Base-by-base conservation (phyloP, 2,113 vertebrate genomes). In the Bos javanicus region DNA sequence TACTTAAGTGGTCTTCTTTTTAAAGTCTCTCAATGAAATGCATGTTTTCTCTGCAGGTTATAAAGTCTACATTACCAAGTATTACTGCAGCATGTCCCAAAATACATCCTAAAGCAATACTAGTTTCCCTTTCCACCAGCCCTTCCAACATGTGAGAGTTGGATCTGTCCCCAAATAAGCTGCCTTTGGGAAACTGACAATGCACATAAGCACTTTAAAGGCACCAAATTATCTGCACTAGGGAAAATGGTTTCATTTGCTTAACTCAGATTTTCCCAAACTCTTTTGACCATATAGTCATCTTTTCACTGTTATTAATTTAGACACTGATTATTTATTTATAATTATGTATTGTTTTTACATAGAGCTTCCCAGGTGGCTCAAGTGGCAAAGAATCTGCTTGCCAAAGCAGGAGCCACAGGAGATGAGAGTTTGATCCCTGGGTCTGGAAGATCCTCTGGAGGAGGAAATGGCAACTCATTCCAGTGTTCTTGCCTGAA, bases 201-300 rank as follows among this genome's bases (percentile, higher is more conserved):
- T 52, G 28, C 10, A 83, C 10, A 33, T n/a, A 92, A 50, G 23
- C 28, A 97, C 91, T 93, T 83, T 13, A 87, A 97, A 97, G n/a
- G 14, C 15, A 71, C 26, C 62, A 90, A 89, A 50, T 87, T 30
- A 96, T 23, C 26, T 88, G 46, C 39, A 78, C 36, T 96, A 80
- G 86, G 94, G 59, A 48, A 96, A 76, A 62, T 12, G 11, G 1
- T 83, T 92, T 95, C 28, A 80, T 28, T 90, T 87, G 33, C 62
- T 84, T 90, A 87, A 95, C 21, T 93, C 43, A 81, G 56, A 92
- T 67, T 74, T 57, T 92, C 62, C 52, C 7, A 85, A 90, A 56
- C 13, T 84, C 87, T 82, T 88, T 60, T 91, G 43, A 67, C 19
- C 36, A 57, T 6, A n/a, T 2, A 83, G 33, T 80, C 15, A 78